Base-by-base conservation (phyloP, 2,113 vertebrate genomes). In the Cinclus mexicanus region DNA sequence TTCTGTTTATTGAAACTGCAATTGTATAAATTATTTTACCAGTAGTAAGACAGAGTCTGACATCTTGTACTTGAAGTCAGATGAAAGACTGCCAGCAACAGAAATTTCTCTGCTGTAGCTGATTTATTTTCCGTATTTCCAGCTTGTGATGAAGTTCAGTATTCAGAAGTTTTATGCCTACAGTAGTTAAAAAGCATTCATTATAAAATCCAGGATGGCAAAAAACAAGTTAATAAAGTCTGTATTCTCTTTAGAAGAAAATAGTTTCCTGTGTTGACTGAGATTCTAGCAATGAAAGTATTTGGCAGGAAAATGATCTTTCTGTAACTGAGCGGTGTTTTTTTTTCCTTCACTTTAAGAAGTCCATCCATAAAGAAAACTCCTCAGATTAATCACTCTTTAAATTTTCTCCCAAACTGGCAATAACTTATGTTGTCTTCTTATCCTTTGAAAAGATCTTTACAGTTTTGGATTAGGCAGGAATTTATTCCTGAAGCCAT, bases 11-110 rank as follows among this genome's bases (percentile, higher is more conserved):
- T 87, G 68, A 83, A 91, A 87, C 12, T 0, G 3, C 11, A 88
- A 53, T 18, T 67, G 7, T 69, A 80, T 94, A 63, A 83, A 83
- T 78, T 92, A 87, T 91, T 94, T 87, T 91, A 50, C 76, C 64
- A 47, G n/a, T 57, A 69, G 46, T 57, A 83, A 21, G 75, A 72
- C 42, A 53, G 31, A 41, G 65, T 57, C 55, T 81, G 70, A 23
- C 35, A 61, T 61, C n/a, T 65, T 65, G 12, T 68, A 76, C 53
- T 90, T 90, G 57, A 92, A 92, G 37, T 41, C 50, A 87, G 63
- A 95, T 94, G 50, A 87, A 92, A 96, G 86, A 57, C 41, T 91
- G 31, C 2, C 18, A 57, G 55, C 59, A 65, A 67, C 16, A 77
- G 46, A 77, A 72, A 86, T 83, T 77, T 83, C 46, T 77, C n/a